These are phyloP conservation scores for Drosophila neotestacea DNA, from an alignment of 2,888 invertebrate species.

Conservation along the genomic window DNA sequence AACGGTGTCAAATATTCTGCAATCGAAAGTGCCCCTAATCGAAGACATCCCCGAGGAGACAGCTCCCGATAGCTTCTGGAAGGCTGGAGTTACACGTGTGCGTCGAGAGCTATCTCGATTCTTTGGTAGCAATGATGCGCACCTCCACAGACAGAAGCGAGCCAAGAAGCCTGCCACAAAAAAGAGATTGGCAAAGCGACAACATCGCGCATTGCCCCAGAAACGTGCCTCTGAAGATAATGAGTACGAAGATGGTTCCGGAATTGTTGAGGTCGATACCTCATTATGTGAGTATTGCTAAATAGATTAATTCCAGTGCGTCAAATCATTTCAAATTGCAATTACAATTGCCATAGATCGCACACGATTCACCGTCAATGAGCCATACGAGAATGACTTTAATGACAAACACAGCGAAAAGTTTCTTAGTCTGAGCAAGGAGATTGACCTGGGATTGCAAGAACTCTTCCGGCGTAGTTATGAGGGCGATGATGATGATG, in stretches of 20 bases:
- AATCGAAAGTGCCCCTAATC: conserved; percentile 38
- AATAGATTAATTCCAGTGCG: background rate
- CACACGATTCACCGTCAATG: conserved; percentile 73
- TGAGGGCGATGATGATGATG: conserved; percentile 58
- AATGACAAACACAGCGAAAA: conserved; percentile 39
- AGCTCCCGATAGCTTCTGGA: conserved; percentile 59
- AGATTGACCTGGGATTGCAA: conserved; percentile 59
- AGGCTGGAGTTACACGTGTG: conserved; percentile 75
- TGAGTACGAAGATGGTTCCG: conserved; percentile 66
- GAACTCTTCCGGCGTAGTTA: conserved; percentile 61
- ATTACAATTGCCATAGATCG: conserved; percentile 65
- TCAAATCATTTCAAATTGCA: background rate
- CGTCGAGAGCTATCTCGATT: conserved; percentile 80
- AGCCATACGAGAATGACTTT: conserved; percentile 71
- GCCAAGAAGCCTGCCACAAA: conserved; percentile 12
- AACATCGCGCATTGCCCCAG: conserved; percentile 16
- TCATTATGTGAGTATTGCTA: conserved; percentile 64
- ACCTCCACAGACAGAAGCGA: conserved; percentile 28
- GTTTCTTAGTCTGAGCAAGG: conserved; percentile 63
- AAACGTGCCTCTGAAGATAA: conserved; percentile 61
- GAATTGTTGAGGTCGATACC: conserved; percentile 49
- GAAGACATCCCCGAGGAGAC: conserved; percentile 39
- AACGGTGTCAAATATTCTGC: conserved; percentile 13
- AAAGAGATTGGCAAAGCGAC: conserved; percentile 23
- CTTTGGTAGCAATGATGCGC: conserved; percentile 65